A percentile compares a stretch with the other conserved stretches of the same genome.
These are phyloP conservation scores for Petrocephalus schoutedeni DNA, from an alignment of 2,797 vertebrate species.

Conservation along the genomic window DNA sequence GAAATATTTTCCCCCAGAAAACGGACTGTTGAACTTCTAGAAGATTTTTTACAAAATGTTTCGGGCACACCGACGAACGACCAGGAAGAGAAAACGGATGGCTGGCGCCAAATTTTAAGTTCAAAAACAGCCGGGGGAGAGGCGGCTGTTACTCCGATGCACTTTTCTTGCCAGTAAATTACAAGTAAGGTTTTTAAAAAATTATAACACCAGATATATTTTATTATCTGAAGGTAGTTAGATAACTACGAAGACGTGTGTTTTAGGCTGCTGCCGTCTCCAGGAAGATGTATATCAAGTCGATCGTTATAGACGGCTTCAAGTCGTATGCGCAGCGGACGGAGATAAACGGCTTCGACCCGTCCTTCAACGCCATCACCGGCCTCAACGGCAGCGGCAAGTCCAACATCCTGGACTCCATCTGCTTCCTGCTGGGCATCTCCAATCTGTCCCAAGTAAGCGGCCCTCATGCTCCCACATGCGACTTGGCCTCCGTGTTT, in stretches of 20 bases:
- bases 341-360: constrained; percentile 82
- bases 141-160: background rate
- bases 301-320: constrained; percentile 86
- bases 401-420: constrained; percentile 90
- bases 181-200: background rate
- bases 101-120: constrained; percentile 71
- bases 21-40: too few relatives aligned
- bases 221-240: background rate
- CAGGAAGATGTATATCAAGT: constrained; percentile 84
- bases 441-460: constrained; percentile 80
- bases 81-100: background rate
- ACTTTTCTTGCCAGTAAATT: constrained; percentile 9
- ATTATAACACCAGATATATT: background rate
- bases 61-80: background rate
- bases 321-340: constrained; percentile 94
- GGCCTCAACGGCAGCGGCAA: constrained; percentile 96
- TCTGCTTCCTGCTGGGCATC: constrained; percentile 93
- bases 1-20: background rate
- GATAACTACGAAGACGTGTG: background rate
- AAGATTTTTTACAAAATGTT: background rate
- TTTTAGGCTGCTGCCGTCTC: background rate
- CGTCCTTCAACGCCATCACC: constrained; percentile 92
- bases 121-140: constrained; percentile 11
- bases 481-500: too few relatives aligned
- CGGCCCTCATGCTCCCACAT: background rate